Conservation (phyloP, 1,140 invertebrate genomes). For the Caenorhabditis tropicalis region DNA sequence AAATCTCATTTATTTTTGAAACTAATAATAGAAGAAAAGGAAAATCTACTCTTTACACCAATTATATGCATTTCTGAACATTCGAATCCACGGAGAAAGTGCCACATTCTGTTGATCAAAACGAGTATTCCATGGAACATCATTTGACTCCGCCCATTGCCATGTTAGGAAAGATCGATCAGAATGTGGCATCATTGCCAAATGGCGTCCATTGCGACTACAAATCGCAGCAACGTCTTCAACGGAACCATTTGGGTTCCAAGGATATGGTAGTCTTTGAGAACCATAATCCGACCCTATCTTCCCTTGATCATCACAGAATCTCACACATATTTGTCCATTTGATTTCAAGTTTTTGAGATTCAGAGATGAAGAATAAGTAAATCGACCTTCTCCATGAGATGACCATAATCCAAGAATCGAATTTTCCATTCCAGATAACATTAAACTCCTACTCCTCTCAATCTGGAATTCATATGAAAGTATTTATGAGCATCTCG, state of each 20-base stretch:
- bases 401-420: conserved; percentile 91
- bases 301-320: conserved; percentile 57
- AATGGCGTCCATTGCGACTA: conserved; percentile 86
- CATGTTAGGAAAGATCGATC: conserved; percentile 79
- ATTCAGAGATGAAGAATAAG: conserved; percentile 74
- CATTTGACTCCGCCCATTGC: conserved; percentile 82
- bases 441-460: conserved; percentile 82
- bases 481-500: not conserved
- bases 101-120: conserved; percentile 54
- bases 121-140: conserved; percentile 74
- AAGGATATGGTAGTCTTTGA: conserved; percentile 58
- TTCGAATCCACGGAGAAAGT: conserved; percentile 85
- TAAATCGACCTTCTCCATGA: conserved; percentile 88
- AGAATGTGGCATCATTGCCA: conserved; percentile 98
- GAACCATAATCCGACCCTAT: not conserved
- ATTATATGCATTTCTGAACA: conserved; percentile 88
- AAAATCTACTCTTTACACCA: conserved; percentile 75
- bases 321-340: conserved; percentile 74
- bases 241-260: conserved; percentile 69
- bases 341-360: conserved; percentile 76
- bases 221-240: conserved; percentile 85
- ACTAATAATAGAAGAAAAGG: not conserved
- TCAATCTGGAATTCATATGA: conserved; percentile 74
- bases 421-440: conserved; percentile 84
- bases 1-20: not conserved